Evolutionary conservation across 2,113 vertebrate genomes (phyloP).

Genomic region (Rhegmatorhina hoffmannsi): DNA sequence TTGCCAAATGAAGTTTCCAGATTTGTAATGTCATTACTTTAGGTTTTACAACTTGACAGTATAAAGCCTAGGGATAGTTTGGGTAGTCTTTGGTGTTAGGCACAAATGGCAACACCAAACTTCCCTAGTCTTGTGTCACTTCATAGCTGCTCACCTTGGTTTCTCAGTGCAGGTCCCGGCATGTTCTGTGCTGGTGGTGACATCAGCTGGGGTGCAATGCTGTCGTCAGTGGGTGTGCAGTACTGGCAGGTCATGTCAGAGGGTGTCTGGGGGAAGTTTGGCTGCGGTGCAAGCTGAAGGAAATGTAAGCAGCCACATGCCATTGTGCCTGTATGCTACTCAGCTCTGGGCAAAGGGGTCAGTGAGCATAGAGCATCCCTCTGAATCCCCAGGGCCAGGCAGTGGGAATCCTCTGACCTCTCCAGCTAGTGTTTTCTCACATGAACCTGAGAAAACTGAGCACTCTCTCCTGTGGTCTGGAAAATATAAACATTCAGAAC

Average conservation of each 20-base stretch:
- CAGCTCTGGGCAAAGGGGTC: fast-evolving
- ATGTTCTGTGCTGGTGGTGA: fast-evolving
- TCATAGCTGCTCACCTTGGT: fast-evolving
- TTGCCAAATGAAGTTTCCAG: background rate
- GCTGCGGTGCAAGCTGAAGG: fast-evolving
- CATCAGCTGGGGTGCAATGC: background rate
- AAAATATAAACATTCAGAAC: background rate
- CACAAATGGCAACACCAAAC: fast-evolving
- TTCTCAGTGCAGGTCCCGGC: fast-evolving
- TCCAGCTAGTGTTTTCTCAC: background rate
- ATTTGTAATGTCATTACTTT: background rate
- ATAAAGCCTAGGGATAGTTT: background rate
- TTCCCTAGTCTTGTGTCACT: background rate
- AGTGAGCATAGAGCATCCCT: fast-evolving
- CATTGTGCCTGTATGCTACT: fast-evolving
- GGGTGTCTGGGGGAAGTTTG: background rate
- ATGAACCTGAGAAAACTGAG: background rate
- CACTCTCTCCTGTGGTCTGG: fast-evolving
- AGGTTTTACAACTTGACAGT: background rate
- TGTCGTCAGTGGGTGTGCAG: background rate
- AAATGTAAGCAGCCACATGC: fast-evolving
- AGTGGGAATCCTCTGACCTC: fast-evolving
- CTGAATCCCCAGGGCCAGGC: fast-evolving
- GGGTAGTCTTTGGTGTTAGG: background rate
- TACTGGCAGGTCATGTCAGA: no score